Evolutionary conservation across 2,888 invertebrate species (phyloP).

Genomic region (Agrotis ipsilon): DNA sequence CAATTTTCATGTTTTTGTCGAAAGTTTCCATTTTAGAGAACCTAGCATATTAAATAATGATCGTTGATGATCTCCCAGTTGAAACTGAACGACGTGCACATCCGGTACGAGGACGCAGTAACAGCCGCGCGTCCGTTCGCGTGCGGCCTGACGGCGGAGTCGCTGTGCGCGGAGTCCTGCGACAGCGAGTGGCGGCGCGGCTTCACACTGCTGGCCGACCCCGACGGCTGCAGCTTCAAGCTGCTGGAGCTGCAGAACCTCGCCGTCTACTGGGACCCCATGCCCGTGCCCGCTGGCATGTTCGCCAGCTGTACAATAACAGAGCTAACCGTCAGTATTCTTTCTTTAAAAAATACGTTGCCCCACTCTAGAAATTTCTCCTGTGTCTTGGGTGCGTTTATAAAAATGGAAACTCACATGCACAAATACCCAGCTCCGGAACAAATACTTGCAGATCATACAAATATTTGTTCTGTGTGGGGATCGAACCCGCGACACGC

Average conservation of each 20-base stretch:
- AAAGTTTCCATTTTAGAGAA: too few species aligned
- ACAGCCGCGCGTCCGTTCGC: constrained; percentile 95
- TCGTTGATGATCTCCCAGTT: constrained; percentile 89
- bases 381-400: too few species aligned
- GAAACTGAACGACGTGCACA: constrained; percentile 98
- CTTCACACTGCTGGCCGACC: constrained; percentile 92
- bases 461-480: too few species aligned
- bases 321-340: constrained; percentile 90
- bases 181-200: constrained; percentile 96
- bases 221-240: constrained; percentile 94
- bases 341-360: not conserved
- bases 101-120: constrained; percentile 97
- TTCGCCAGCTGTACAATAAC: constrained; percentile 93
- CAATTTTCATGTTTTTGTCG: too few species aligned
- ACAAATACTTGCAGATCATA: too few species aligned
- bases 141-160: constrained; percentile 96
- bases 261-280: constrained; percentile 97
- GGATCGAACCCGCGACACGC: too few species aligned
- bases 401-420: too few species aligned
- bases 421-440: too few species aligned
- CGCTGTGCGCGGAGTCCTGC: constrained; percentile 97
- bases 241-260: constrained; percentile 97
- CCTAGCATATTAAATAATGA: not conserved
- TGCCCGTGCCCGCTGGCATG: constrained; percentile 90
- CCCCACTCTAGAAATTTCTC: too few species aligned